phyloP scores from a whole-genome alignment of 2,797 vertebrate genomes.

The Gobionotothen gibberifrons region DNA sequence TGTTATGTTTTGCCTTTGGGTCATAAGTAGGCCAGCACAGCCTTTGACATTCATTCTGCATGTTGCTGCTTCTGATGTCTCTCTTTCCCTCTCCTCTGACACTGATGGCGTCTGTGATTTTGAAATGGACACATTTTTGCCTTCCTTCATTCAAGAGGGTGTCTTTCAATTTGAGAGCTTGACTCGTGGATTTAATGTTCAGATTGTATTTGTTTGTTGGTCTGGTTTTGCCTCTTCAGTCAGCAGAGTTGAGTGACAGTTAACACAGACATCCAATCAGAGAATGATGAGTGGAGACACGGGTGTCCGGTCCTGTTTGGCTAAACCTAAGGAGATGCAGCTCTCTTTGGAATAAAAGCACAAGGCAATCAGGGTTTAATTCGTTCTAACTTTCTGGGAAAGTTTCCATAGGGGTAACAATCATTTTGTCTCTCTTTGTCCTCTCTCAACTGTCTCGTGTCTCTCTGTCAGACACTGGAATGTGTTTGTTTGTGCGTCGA shows the following conservation, averaged over 20 bases:
- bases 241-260: conserved; percentile 25
- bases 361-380: not conserved
- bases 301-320: conserved; percentile 24
- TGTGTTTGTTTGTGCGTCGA: conserved; percentile 59
- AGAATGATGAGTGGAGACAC: conserved; percentile 18
- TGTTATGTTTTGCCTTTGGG: conserved; percentile 5
- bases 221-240: conserved; percentile 19
- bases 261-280: conserved; percentile 18
- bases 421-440: not conserved
- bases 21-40: conserved; percentile 43
- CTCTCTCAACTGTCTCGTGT: conserved; percentile 29
- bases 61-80: conserved; percentile 48
- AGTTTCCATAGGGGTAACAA: not conserved
- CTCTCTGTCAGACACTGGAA: conserved; percentile 63
- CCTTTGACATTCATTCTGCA: conserved; percentile 27
- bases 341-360: conserved; percentile 1
- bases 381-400: conserved; percentile 17
- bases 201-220: not conserved
- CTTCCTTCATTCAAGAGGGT: too few species aligned
- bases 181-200: too few species aligned
- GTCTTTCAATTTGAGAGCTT: too few species aligned
- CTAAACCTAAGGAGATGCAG: not conserved
- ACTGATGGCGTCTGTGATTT: conserved; percentile 46
- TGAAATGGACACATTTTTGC: not conserved
- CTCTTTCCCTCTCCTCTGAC: conserved; percentile 14